Percentiles rank a stretch among this genome's conserved stretches.
Conservation (phyloP, 2,797 vertebrate genomes). For the Neoniphon sammara region DNA sequence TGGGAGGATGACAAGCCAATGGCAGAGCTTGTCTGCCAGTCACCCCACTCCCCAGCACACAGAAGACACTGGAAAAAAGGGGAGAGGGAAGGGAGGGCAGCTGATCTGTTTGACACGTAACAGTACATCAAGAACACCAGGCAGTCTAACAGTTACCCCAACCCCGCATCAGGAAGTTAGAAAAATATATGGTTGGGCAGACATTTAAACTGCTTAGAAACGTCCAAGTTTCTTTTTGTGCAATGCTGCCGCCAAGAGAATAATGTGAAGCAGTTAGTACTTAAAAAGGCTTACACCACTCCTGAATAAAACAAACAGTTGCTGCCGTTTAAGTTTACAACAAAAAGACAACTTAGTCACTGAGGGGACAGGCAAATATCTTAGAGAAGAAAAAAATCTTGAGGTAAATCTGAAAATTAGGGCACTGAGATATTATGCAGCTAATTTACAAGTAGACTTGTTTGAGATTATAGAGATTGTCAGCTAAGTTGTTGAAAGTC, state of each 20-base stretch:
- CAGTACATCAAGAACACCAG: conserved; percentile 50
- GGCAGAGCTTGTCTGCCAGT: conserved; percentile 68
- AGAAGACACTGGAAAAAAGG: conserved; percentile 52
- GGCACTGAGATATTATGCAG: conserved; percentile 3
- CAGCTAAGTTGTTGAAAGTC: not conserved
- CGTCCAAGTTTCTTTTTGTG: conserved; percentile 17
- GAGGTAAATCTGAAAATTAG: not conserved
- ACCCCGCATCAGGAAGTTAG: conserved; percentile 39
- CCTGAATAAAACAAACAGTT: not conserved
- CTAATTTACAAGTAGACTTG: not conserved
- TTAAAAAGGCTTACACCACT: not conserved
- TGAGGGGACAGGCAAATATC: not conserved
- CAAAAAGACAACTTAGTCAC: not conserved
- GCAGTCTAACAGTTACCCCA: conserved; percentile 23
- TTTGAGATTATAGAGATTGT: not conserved
- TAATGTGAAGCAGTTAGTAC: not conserved
- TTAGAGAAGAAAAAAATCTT: too few species aligned
- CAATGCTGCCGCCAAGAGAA: not conserved
- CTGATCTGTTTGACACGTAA: conserved; percentile 65
- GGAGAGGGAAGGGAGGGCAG: conserved; percentile 45
- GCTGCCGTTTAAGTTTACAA: not conserved
- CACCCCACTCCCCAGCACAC: conserved; percentile 73
- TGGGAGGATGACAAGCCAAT: conserved; percentile 77
- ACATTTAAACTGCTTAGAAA: conserved; percentile 15
- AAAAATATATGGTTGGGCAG: conserved; percentile 1